A percentile compares a stretch with the other conserved stretches of the same genome.
Evolutionary conservation across 2,113 vertebrate species (phyloP).

Genomic region (Halichoerus grypus): DNA sequence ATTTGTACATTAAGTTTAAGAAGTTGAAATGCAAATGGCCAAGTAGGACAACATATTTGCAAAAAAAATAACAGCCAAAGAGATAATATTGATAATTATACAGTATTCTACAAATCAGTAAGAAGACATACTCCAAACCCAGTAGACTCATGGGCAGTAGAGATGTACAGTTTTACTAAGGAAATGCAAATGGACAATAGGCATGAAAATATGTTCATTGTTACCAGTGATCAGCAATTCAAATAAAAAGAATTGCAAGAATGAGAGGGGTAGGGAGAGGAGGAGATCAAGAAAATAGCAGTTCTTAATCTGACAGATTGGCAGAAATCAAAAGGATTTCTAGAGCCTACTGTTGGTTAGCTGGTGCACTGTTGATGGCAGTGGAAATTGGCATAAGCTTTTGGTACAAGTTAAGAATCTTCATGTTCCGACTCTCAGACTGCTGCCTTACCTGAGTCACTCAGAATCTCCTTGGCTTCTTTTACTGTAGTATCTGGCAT

Average conservation of each 20-base stretch:
- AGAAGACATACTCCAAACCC: not conserved
- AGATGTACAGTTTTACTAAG: not conserved
- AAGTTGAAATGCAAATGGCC: not conserved
- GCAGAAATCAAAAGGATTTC: not conserved
- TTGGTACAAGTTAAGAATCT: not conserved
- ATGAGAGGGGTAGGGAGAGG: not conserved
- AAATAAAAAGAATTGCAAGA: not conserved
- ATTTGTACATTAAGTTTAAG: not conserved
- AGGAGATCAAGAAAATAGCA: not conserved
- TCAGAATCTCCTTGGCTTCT: not conserved
- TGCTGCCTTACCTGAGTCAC: not conserved
- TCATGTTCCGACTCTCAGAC: not conserved
- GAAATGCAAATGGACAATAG: not conserved
- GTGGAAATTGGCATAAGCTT: not conserved
- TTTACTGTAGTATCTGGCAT: not conserved
- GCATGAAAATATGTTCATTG: not conserved
- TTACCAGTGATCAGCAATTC: not conserved
- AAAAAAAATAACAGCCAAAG: not conserved
- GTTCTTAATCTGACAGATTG: not conserved
- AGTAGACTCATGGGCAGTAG: not conserved
- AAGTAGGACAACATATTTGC: not conserved
- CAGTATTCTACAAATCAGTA: not conserved
- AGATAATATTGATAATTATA: not conserved
- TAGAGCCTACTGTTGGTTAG: not conserved
- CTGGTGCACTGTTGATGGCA: not conserved